Percentiles rank a stretch among this genome's conserved stretches.
Conservation (phyloP, 2,113 vertebrate genomes). For the Phalacrocorax pelagicus region DNA sequence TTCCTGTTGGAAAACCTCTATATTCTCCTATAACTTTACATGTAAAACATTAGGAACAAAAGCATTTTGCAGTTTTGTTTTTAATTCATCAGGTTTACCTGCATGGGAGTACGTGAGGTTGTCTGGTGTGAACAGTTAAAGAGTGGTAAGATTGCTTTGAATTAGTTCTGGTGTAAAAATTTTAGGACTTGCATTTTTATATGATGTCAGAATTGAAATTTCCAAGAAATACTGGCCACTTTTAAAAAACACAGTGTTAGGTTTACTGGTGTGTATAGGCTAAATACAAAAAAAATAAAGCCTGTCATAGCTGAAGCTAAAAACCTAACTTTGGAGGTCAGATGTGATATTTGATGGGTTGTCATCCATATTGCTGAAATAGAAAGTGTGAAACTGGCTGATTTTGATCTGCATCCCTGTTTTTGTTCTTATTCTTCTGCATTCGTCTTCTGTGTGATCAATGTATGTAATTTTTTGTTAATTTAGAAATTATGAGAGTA, state of each 20-base stretch:
- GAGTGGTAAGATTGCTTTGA: background rate
- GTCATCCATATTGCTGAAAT: background rate
- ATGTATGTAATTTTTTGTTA: background rate
- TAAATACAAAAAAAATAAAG: background rate
- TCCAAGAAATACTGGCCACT: background rate
- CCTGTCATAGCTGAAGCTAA: background rate
- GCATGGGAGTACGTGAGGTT: rapidly evolving
- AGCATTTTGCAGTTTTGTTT: background rate
- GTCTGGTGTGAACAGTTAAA: background rate
- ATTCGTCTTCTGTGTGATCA: background rate
- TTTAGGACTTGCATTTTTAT: background rate
- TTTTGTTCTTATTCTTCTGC: background rate
- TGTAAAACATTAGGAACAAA: background rate
- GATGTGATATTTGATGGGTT: background rate
- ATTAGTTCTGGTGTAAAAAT: background rate
- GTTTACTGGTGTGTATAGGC: background rate
- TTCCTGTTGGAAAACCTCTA: background rate
- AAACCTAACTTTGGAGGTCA: background rate
- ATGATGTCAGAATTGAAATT: background rate
- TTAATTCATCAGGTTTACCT: background rate
- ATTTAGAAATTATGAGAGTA: background rate
- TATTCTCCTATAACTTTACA: background rate
- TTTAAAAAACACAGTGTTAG: background rate
- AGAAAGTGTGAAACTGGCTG: background rate
- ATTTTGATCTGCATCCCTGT: background rate